phyloP scores from a whole-genome alignment of 2,797 vertebrate species.

The Enteromius afrohamiltoni region DNA sequence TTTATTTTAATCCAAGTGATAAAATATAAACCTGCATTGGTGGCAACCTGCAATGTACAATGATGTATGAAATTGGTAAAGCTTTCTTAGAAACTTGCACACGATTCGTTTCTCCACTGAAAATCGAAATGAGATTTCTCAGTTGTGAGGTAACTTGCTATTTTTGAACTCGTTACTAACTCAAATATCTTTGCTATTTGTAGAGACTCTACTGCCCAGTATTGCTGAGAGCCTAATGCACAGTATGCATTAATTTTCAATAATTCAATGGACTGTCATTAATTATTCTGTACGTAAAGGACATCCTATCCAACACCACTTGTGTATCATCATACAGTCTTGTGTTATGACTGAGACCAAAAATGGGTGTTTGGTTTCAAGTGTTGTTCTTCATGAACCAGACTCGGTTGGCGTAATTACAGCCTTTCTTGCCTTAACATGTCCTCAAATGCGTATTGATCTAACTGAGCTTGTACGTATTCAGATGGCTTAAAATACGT shows the following conservation, averaged over 20 bases:
- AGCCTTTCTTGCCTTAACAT: conserved; percentile 36
- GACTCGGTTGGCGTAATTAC: conserved; percentile 9
- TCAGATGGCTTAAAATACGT: conserved; percentile 1
- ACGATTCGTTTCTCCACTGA: background rate
- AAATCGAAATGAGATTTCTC: background rate
- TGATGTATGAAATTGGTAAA: background rate
- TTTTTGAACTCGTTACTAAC: background rate
- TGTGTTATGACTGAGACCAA: background rate
- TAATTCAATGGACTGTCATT: conserved; percentile 12
- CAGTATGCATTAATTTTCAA: background rate
- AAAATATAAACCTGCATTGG: background rate
- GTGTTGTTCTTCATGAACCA: conserved; percentile 12
- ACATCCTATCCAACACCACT: background rate
- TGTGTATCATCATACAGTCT: background rate
- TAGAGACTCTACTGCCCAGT: background rate
- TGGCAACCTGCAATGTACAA: background rate
- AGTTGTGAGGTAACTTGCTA: conserved; percentile 12
- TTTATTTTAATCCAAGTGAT: background rate
- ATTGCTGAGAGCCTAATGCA: background rate
- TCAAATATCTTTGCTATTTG: background rate
- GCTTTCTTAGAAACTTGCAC: background rate
- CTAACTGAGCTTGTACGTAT: background rate
- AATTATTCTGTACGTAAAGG: conserved; percentile 4
- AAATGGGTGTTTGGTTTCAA: conserved; percentile 4
- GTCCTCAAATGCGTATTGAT: conserved; percentile 37